Base-by-base conservation (phyloP, 92 coral and sea anemone genomes). In the Porites divaricata region DNA sequence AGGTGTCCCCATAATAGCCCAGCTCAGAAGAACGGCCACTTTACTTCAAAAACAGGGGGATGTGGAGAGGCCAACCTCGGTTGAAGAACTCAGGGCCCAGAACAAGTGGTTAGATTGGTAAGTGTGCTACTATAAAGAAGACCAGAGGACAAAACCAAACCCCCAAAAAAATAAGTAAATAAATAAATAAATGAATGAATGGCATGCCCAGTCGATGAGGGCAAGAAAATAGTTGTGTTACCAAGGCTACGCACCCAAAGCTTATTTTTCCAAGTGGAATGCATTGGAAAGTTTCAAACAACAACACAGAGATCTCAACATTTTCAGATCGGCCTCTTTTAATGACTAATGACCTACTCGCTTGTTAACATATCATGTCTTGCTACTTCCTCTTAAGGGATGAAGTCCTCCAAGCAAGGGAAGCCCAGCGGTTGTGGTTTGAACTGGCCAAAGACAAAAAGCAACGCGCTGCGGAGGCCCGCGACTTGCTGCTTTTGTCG, bases 41-140 rank as follows among this genome's bases (percentile, higher is more conserved):
- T 51, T 69, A 9, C 73, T 69, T 24, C 73, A 69, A 8, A 69
- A 69, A 21, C 73, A 69, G 22, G 73, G 73, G 0, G 50, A 69
- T 12, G 12, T 69, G 9, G 73, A 69, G 19, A 9, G 73, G 52
- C 1, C 52, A 21, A 10, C 20, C 17, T 14, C 52, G 20, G 23
- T n/a, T 8, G 73, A 69, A 28, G 50, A 69, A 2, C 73, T 69
- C 1, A 11, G 20, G 17, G 50, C 20, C 1, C 19, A 17, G 15
- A 28, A 14, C 52, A 69, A 69, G 4, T 69, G 73, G 73, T 17
- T 69, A 17, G 52, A 69, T 69, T 69, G 73, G 73, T 69, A 13
- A 10, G 50, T 69, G 9, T 69, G 22, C 49, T 3, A 25, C 19
- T 24, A 4, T 12, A 1, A 2, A 3, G 12, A 2, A 20, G 6